Evolutionary conservation across 2,113 vertebrate genomes (phyloP), one percentile per base, ranked within the genome.

Genomic region (Noturus placidus): DNA sequence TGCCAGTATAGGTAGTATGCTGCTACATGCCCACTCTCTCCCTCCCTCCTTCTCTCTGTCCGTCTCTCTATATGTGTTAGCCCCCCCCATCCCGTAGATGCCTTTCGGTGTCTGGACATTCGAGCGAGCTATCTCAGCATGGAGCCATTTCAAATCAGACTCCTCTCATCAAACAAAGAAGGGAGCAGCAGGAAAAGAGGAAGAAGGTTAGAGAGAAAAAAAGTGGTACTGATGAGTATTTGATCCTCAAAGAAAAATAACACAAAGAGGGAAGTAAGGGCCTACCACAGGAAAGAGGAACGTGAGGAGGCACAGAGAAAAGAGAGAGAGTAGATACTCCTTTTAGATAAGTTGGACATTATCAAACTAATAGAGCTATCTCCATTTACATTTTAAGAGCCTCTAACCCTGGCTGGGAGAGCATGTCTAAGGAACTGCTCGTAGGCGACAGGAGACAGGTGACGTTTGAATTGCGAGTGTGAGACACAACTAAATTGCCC

Each of bases 121-220:
- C 92, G 92, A 91, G 92, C 91, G 59, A 90, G 89, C 89, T 87
- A 88, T 93, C 91, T 27, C 92, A 67, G 92, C 90, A 88, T 90
- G 93, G 92, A 91, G 92, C 90, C 88, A 89, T 91, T 91, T 93
- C 90, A 92, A 91, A 91, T 90, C 88, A 89, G 83, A 89, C 92
- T 93, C 91, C 89, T 77, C 90, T 93, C 91, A 91, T 93, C 92
- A 93, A 93, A 93, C 87, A 90, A 69, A 80, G 88, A 86, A 70
- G 90, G 89, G 78, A 78, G 86, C 56, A 84, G 86, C 72, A 81
- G 59, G 90, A 91, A 20, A 77, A 69, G 85, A 88, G 72, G 33
- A 74, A 52, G 82, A 89, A 87, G 82, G 90, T 88, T 88, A 92
- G 42, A 54, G 50, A 65, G 70, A 84, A 84, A 83, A 78, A 76